Evolutionary conservation across 1,140 invertebrate species (phyloP), one percentile per base, ranked within the genome.

Genomic region (Drosophila ficusphila): DNA sequence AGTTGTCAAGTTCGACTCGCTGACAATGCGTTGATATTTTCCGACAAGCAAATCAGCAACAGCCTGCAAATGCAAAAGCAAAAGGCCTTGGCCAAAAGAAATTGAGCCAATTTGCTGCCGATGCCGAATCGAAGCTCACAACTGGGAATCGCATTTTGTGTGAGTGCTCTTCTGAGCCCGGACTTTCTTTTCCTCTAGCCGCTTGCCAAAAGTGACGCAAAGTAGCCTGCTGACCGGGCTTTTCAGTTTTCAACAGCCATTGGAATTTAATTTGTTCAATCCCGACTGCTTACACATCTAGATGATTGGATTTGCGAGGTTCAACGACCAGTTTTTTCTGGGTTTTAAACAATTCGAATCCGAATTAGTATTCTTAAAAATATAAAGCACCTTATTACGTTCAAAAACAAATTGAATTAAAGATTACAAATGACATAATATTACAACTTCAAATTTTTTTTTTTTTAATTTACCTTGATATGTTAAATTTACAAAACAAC

Each of bases 21-120:
- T 88, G 82, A 88, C 82, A 88, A 88, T 88, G 82, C 82, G 82
- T 88, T 88, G 82, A 88, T 82, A 88, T 88, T 88, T 88, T 82
- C 82, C 82, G 82, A 88, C 82, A 88, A 88, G 58, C 81, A 86
- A 86, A 85, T 88, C 82, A 88, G 69, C 48, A 88, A 64, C 48
- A 53, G 49, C 56, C 25, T 61, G 42, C 62, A 58, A 44, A 11
- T 0, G 9, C 14, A 7, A 38, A 39, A 39, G 4, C 18, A 14
- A 53, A 67, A 64, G 38, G 48, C 60, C 34, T 68, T 76, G 64
- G 67, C 64, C 51, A 76, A 67, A 67, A 53, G 58, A 81, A 85
- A 88, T 67, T 65, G 62, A 57, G 73, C 64, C 77, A 82, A 82
- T 82, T 88, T 88, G 82, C 83, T 71, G 82, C 83, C 68, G 74